phyloP scores from a whole-genome alignment of 2,888 invertebrate genomes.

The Apodemia mormo region DNA sequence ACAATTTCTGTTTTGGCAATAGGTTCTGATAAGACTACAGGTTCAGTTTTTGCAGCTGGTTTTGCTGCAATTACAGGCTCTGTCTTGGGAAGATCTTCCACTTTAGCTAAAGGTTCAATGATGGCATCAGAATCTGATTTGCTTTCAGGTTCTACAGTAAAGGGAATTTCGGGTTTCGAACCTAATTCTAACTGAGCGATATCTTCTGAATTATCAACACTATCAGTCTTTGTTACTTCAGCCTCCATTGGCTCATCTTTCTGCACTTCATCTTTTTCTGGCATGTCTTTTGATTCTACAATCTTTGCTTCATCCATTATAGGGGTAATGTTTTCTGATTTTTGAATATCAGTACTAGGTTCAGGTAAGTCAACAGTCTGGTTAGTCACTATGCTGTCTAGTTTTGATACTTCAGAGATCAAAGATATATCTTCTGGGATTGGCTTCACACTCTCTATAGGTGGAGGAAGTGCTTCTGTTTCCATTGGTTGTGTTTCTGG shows the following conservation, averaged over 20 bases:
- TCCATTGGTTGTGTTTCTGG: constrained; percentile 56
- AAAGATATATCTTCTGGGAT: constrained; percentile 52
- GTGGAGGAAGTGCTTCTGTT: constrained; percentile 60
- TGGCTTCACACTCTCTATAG: constrained; percentile 54
- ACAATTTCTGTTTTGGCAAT: background rate
- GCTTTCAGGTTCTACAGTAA: background rate
- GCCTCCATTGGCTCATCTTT: constrained; percentile 31
- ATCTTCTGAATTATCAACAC: constrained; percentile 19
- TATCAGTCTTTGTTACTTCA: constrained; percentile 7
- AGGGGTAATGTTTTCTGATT: background rate
- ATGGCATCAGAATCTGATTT: constrained; percentile 13
- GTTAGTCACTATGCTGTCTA: constrained; percentile 31
- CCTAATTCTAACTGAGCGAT: background rate
- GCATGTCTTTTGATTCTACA: constrained; percentile 27
- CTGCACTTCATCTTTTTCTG: constrained; percentile 12
- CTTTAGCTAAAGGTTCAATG: background rate
- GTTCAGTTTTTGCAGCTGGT: constrained; percentile 15
- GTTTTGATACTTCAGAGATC: constrained; percentile 50
- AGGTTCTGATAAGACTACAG: background rate
- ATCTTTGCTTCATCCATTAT: constrained; percentile 29
- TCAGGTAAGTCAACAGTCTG: constrained; percentile 35
- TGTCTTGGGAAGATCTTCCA: background rate
- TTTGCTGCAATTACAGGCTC: constrained; percentile 9
- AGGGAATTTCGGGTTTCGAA: constrained; percentile 1
- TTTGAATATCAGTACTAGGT: constrained; percentile 31